phyloP scores from a whole-genome alignment of 2,113 vertebrate species.

The Periophthalmodon schlosseri region DNA sequence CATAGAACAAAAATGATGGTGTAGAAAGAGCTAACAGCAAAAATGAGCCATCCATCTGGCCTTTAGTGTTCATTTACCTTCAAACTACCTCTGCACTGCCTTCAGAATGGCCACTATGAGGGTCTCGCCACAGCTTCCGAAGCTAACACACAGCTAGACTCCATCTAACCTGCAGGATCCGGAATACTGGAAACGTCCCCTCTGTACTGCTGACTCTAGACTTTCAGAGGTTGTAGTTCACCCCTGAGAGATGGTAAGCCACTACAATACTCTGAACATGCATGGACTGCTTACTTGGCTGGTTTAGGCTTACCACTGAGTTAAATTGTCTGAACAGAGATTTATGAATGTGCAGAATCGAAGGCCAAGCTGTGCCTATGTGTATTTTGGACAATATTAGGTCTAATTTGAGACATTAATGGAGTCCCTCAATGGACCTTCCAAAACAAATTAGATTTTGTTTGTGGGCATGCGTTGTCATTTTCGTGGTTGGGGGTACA shows the following conservation, averaged over 20 bases:
- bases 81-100: slow-evolving; percentile 40
- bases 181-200: slow-evolving; percentile 48
- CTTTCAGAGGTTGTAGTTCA: slow-evolving; percentile 69
- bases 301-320: slow-evolving; percentile 53
- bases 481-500: slow-evolving; percentile 30
- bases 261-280: slow-evolving; percentile 60
- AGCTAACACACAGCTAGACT: slow-evolving; percentile 68
- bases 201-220: slow-evolving; percentile 71
- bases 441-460: slow-evolving; percentile 46
- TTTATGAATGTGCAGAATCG: slow-evolving; percentile 48
- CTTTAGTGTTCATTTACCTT: slow-evolving; percentile 59
- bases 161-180: slow-evolving; percentile 59
- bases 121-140: slow-evolving; percentile 69
- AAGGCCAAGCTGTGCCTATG: slow-evolving; percentile 33
- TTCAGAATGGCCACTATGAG: slow-evolving; percentile 67
- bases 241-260: slow-evolving; percentile 70
- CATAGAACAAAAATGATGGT: slow-evolving; percentile 30
- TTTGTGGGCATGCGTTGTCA: slow-evolving; percentile 29
- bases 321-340: slow-evolving; percentile 64
- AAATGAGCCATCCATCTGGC: slow-evolving; percentile 60
- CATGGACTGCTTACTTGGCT: slow-evolving; percentile 69
- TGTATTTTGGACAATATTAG: slow-evolving; percentile 36
- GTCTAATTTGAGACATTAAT: slow-evolving; percentile 49
- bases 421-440: slow-evolving; percentile 30
- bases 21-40: slow-evolving; percentile 37